Evolutionary conservation across 1,140 invertebrate genomes (phyloP), one percentile per base, ranked within the genome.

Genomic region (Drosophila lacteicornis): DNA sequence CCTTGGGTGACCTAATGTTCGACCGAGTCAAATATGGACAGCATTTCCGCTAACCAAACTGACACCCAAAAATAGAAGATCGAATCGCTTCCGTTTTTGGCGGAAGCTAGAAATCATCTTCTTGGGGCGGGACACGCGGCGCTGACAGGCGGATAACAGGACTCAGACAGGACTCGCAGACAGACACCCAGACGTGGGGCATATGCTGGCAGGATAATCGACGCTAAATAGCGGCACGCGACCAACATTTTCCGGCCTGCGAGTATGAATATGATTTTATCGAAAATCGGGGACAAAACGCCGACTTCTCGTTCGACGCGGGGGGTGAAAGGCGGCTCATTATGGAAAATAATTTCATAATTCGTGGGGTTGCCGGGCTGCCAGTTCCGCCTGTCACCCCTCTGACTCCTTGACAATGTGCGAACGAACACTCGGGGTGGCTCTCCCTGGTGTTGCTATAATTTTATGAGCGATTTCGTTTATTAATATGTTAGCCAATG

Each of bases 291-390:
- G 58, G 49, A 80, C 49, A 74, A 82, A 60, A 83, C 55, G 69
- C 17, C 80, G 85, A 88, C 85, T 88, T 84, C 62, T 67, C 74
- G 78, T 73, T 0, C 77, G 36, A 46, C 33, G 71, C 33, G 71
- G 59, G 62, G 63, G 53, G 55, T 56, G 56, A 49, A 60, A 73
- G 49, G 45, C 58, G 73, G 75, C 82, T 81, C 78, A 82, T 85
- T 80, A 86, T 82, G 86, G 69, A 70, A 85, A 86, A 85, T 90
- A 82, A 90, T 90, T 90, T 90, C 86, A 90, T 90, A 90, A 90
- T 81, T 88, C 69, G 46, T 73, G 85, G 67, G 78, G 80, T 67
- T 73, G 77, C 68, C 25, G 36, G 60, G 56, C 19, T 22, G 51
- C 65, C 19, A 2, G 58, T 53, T 65, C 19, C 40, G 43, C 15